Base-by-base conservation (phyloP, 2,797 vertebrate species). In the Diplodus puntazzo region DNA sequence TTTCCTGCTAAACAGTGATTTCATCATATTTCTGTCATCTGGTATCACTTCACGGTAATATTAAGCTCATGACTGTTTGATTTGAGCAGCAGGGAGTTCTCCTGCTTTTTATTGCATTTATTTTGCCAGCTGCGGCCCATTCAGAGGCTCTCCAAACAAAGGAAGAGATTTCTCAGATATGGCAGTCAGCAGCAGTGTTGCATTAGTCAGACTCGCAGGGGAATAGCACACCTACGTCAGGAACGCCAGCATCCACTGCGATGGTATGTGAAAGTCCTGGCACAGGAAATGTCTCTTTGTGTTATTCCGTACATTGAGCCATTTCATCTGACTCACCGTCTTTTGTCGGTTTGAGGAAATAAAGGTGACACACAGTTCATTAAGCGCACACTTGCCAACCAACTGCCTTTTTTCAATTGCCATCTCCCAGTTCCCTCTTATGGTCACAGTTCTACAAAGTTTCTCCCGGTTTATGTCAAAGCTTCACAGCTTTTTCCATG, bases 71-170 rank as follows among this genome's bases (percentile, higher is more conserved):
- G 45, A 30, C 64, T 43, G 68, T 65, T 58, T 64, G 65, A 27
- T 80, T 61, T 53, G 25, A 72, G 54, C 46, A 52, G 58, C 34
- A 50, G 50, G 21, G 16, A 43, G 12, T 71, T 65, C 55, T 64
- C 16, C 48, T 72, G 43, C 43, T 73, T 75, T 80, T 68, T 70
- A 65, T 81, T 74, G 45, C 27, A 54, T 77, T 53, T 60, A 69
- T 59, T 69, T 62, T 53, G 50, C 64, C 60, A 75, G 43, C 50
- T 46, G 52, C 30, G 6, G 69, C 43, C 25, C 27, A 42, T 74
- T 49, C 43, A 61, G 48, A 77, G 39, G 12, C 46, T 77, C 48
- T 52, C 34, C 50, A 77, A 66, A 89, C 64, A 74, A 73, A 70
- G 43, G 54, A 77, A 48, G 21, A 55, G 9, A 79, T 79, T 69